Percentiles rank a stretch among this genome's conserved stretches.
Conservation (phyloP, 1,140 invertebrate species). For the Acromyrmex echinatior region DNA sequence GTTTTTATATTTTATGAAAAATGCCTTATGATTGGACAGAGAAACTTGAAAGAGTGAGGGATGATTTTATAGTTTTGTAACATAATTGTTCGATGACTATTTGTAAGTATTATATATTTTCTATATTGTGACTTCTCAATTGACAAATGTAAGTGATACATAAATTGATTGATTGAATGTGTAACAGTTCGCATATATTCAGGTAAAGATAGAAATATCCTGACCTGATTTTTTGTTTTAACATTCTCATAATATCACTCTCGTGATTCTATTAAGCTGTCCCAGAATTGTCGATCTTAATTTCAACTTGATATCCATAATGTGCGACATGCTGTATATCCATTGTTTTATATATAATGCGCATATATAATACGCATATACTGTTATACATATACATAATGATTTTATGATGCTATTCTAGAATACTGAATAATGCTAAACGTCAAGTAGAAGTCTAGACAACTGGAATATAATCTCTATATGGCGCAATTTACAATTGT, state of each 20-base stretch:
- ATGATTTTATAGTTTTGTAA: background rate
- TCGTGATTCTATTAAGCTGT: background rate
- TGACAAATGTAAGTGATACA: background rate
- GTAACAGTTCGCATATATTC: background rate
- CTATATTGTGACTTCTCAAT: conserved; percentile 2
- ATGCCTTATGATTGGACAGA: background rate
- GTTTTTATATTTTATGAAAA: conserved; percentile 4
- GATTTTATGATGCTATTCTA: background rate
- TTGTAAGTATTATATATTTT: background rate
- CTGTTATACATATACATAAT: too few species aligned
- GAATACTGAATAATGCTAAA: background rate
- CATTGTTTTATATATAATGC: too few species aligned
- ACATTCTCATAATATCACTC: conserved; percentile 19
- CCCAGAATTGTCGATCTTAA: conserved; percentile 43
- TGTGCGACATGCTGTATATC: background rate
- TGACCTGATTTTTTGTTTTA: conserved; percentile 13
- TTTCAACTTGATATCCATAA: conserved; percentile 23
- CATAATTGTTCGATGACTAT: conserved; percentile 5
- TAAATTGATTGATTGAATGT: background rate
- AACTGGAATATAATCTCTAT: background rate
- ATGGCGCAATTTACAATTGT: background rate
- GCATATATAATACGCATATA: background rate
- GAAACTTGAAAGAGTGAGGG: too few species aligned
- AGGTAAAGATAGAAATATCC: conserved; percentile 8
- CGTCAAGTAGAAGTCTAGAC: background rate